phyloP scores from a whole-genome alignment of 2,888 invertebrate genomes.

The Odontomyia ornata region DNA sequence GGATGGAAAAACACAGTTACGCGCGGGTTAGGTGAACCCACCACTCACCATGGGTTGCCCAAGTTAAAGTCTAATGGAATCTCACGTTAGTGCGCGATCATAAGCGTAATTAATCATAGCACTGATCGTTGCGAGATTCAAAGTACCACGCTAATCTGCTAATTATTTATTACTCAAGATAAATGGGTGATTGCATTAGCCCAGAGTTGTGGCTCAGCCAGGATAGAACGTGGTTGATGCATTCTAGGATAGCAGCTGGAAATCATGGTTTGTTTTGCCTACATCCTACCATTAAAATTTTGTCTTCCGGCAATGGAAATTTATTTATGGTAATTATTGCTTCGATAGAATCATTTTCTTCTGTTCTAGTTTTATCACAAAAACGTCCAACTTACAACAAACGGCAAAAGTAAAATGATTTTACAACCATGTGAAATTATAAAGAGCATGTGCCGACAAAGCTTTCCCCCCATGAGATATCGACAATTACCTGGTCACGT shows the following conservation, averaged over 20 bases:
- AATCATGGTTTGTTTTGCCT: no score
- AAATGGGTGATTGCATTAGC: conserved; percentile 22
- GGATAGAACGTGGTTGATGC: no score
- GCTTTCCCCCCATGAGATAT: conserved; percentile 39
- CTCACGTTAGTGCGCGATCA: conserved; percentile 32
- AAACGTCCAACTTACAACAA: no score
- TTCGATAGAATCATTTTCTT: not conserved
- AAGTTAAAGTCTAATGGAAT: conserved; percentile 10
- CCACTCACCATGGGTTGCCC: not conserved
- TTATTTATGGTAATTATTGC: no score
- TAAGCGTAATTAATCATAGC: conserved; percentile 41
- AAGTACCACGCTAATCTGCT: conserved; percentile 31
- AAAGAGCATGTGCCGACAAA: not conserved
- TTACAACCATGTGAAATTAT: conserved; percentile 15
- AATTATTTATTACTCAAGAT: conserved; percentile 38
- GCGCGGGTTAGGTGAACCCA: not conserved
- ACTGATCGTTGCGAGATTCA: conserved; percentile 4
- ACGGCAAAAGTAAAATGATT: not conserved
- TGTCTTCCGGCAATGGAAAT: no score
- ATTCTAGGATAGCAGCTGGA: no score
- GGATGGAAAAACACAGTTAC: conserved; percentile 17
- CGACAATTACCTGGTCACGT: conserved; percentile 39
- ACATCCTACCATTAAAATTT: no score
- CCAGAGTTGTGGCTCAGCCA: not conserved
- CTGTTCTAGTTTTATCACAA: not conserved